These are phyloP conservation scores for Hypena proboscidalis DNA, from an alignment of 2,888 invertebrate genomes.

Conservation along the genomic window DNA sequence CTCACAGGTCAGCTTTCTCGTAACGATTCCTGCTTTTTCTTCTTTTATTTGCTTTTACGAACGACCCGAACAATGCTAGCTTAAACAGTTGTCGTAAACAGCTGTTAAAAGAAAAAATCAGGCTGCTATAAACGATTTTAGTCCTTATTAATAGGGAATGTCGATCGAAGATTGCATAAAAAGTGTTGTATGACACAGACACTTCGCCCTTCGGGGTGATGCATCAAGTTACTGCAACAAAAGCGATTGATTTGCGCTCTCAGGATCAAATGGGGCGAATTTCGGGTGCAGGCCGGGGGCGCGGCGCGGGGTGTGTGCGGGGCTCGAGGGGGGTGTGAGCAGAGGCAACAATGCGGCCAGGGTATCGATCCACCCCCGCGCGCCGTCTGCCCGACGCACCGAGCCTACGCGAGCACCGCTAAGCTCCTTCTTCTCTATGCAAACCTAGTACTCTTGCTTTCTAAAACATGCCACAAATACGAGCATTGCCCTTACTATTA, in stretches of 20 bases:
- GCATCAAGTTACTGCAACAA: slow-evolving; percentile 78
- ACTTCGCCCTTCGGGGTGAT: slow-evolving; percentile 52
- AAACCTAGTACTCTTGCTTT: slow-evolving; percentile 78
- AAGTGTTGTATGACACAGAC: slow-evolving; percentile 28
- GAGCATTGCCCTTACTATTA: slow-evolving; percentile 35
- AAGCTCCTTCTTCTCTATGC: slow-evolving; percentile 66
- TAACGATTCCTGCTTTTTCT: slow-evolving; percentile 45
- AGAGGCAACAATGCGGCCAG: slow-evolving; percentile 82
- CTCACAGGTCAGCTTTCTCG: slow-evolving; percentile 37
- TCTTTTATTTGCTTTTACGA: slow-evolving; percentile 38
- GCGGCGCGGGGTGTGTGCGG: slow-evolving; percentile 53
- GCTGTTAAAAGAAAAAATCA: slow-evolving; percentile 40
- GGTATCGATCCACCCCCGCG: slow-evolving; percentile 77
- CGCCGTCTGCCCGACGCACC: slow-evolving; percentile 70
- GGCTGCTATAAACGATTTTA: slow-evolving; percentile 18
- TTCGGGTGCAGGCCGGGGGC: slow-evolving; percentile 69
- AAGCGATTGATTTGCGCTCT: slow-evolving; percentile 79
- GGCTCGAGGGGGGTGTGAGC: slow-evolving; percentile 46
- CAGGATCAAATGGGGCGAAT: slow-evolving; percentile 81
- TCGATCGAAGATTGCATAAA: slow-evolving; percentile 25
- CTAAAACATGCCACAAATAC: slow-evolving; percentile 53
- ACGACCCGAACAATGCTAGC: slow-evolving; percentile 38
- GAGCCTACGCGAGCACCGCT: slow-evolving; percentile 61
- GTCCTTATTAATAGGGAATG: slow-evolving; percentile 19
- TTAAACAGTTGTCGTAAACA: slow-evolving; percentile 39